Base-by-base conservation (phyloP, 2,888 invertebrate species). In the Anoplius nigerrimus region DNA sequence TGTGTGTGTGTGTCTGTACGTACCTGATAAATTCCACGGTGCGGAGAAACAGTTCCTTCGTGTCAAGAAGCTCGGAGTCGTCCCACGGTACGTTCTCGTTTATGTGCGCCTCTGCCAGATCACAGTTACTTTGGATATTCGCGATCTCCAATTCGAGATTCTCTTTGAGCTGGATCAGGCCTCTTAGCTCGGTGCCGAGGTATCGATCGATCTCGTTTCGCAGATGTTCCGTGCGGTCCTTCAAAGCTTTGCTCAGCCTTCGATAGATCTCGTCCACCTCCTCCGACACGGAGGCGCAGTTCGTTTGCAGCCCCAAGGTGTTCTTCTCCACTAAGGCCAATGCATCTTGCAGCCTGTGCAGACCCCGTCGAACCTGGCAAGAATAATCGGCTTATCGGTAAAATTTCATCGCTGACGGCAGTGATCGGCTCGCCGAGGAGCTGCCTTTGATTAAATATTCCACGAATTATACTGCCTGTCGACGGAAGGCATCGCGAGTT, bases 51-150 rank as follows among this genome's bases (percentile, higher is more conserved):
- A 98, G 97, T 90, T 98, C 97, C 90, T 98, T 98, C 66, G 97
- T 95, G 85, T 97, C 97, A 91, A 98, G 96, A 75, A 97, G 91
- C 87, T 97, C 97, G 74, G 95, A 95, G 83, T 97, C 96, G 82
- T 98, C 97, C 94, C 97, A 97, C 83, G 96, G 95, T 48, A 96
- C 94, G 74, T 94, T 94, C 80, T 96, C 95, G 85, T 94, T 95
- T 92, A 97, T 96, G 87, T 97, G 95, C 89, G 97, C 97, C 89
- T 98, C 98, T 58, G 97, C 97, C 85, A 98, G 91, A 89, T 98
- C 98, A 90, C 98, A 98, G 90, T 98, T 99, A 88, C 98, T 97
- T 86, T 95, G 93, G 84, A 99, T 97, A 90, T 98, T 99, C 79
- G 94, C 93, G 87, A 98, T 95, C 90, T 99, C 99, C 88, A 95